Evolutionary conservation across 2,113 vertebrate species (phyloP), one percentile per base, ranked within the genome.

Genomic region (Empidonax alnorum): DNA sequence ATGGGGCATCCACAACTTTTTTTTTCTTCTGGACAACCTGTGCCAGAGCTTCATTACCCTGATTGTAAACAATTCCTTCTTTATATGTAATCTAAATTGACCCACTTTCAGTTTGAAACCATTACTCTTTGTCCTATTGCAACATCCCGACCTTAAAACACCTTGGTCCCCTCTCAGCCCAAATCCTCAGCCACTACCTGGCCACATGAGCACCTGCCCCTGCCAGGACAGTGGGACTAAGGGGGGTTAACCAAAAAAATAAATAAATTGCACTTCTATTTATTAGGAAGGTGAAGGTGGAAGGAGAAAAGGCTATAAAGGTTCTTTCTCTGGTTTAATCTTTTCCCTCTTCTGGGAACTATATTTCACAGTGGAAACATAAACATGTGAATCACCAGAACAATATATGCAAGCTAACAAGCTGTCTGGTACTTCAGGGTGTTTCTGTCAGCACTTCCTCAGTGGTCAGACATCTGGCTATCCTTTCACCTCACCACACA

Each of bases 371-470:
- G 71, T 73, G 62, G 25, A 62, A 87, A 78, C 76, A 56, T 4
- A 23, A 79, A n/a, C 16, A 2, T 25, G 59, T 77, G 91, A 58
- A 71, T 69, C 37, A 31, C 37, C 49, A 84, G 46, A 23, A 33
- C 50, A 55, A 55, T 49, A 21, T 2, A 13, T 12, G 16, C 7
- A 39, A 59, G 75, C 68, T 90, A 94, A 84, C 66, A 23, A 90
- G 67, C 75, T 10, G 9, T 58, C 79, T 61, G 76, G 82, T 76
- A 62, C 79, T 53, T 71, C 15, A 2, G 33, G 88, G 85, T 47
- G 75, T 55, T 79, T 65, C 59, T 90, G 82, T 76, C 95, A 96
- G 95, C 94, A 58, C 49, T 52, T 78, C 62, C 46, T 62, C 33
- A 9, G 67, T 42, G 88, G 37, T 53, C 82, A 67, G 75, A 44